Evolutionary conservation across 1,140 invertebrate species (phyloP), one percentile per base, ranked within the genome.

Genomic region (Achatina immaculata): DNA sequence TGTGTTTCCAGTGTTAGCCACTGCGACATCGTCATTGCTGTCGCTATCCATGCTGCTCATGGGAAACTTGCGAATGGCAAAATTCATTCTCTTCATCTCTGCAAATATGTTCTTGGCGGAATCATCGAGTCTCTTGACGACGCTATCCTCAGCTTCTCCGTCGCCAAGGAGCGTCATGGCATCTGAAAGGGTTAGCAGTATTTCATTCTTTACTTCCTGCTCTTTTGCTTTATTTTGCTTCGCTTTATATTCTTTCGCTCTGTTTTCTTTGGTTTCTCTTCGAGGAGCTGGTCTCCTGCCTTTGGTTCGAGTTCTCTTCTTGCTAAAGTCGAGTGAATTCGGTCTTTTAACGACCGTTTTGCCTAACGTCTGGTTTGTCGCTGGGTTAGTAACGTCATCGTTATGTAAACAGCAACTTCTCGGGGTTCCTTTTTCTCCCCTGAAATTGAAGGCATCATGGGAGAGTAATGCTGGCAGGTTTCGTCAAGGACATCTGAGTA

Each of bases 31-130:
- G 9, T 62, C 58, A 4, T 62, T 62, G 58, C n/a, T 62, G 3
- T 28, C 42, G 69, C 19, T 69, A 0, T 72, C 78, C 9, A 80
- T 28, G 34, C 80, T 81, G 48, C 80, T 81, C 36, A 36, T 48
- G 34, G 80, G 80, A 58, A 81, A 81, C 51, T 81, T n/a, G 21
- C 80, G 14, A 24, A 81, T 68, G 6, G 69, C 71, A 51, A 80
- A 80, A 24, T 58, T 74, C n/a, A 43, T 45, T 58, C 34, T 36
- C 45, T 45, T 80, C 78, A 65, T 73, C 31, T 74, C 43, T 14
- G 31, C 3, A 73, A 72, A 80, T 36, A 73, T 40, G 11, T 7
- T 31, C 48, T 58, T 62, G 24, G 71, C 69, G 9, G 71, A 34
- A 21, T 28, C 21, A 36, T 80, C 78, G 6, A 80, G 58, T 42